A percentile compares a stretch with the other conserved stretches of the same genome.
Evolutionary conservation across 2,113 vertebrate genomes (phyloP).

Genomic region (Phrynocephalus versicolor): DNA sequence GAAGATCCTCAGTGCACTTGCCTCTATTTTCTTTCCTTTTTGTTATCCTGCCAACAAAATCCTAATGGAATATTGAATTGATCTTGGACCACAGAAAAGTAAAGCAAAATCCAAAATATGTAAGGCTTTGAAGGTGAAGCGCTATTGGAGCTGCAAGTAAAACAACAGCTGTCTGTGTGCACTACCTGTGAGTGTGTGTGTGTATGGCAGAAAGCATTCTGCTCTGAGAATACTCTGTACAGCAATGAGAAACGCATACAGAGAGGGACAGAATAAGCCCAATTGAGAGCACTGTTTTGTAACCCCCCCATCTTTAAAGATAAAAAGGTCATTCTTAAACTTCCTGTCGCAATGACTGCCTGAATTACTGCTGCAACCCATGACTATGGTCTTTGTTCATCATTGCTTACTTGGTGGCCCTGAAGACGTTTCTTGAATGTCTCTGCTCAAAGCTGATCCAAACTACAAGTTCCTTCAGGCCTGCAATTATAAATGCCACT

Average conservation of each 20-base stretch:
- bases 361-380: slow-evolving; percentile 38
- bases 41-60: background rate
- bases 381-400: slow-evolving; percentile 51
- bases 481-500: slow-evolving; percentile 44
- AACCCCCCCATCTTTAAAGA: slow-evolving; percentile 28
- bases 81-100: background rate
- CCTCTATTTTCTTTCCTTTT: background rate
- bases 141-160: slow-evolving; percentile 17
- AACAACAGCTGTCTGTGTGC: background rate
- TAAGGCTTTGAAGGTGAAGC: slow-evolving; percentile 6
- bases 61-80: background rate
- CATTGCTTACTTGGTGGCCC: slow-evolving; percentile 50
- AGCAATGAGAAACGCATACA: background rate
- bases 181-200: background rate
- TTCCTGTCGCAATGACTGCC: slow-evolving; percentile 10
- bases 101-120: background rate
- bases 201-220: background rate
- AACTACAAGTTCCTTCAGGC: slow-evolving; percentile 32
- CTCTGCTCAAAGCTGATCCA: slow-evolving; percentile 59
- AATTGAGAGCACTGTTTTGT: slow-evolving; percentile 27
- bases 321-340: slow-evolving; percentile 40
- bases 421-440: slow-evolving; percentile 48
- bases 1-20: background rate
- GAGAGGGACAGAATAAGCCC: background rate
- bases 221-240: background rate